Evolutionary conservation across 2,888 invertebrate species (phyloP), one percentile per base, ranked within the genome.

Genomic region (Thecocarcelia acutangulata): DNA sequence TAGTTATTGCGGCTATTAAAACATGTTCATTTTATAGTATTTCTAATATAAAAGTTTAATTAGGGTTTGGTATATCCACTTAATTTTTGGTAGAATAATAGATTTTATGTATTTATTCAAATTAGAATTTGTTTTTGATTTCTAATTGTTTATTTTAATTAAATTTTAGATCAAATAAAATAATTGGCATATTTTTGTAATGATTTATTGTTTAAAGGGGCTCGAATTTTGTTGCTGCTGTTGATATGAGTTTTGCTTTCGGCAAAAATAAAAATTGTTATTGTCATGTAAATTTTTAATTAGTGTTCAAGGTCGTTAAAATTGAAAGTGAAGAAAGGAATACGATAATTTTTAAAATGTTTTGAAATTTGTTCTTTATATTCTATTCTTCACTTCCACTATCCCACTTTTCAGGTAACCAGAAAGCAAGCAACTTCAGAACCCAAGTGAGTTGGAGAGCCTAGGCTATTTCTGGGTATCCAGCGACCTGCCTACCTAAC

Each of bases 1-100:
- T 17, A 8, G 69, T 56, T 74, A 19, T 58, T 37, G 17, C 5
- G 37, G 13, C 33, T 56, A 13, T 4, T 50, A 54, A 40, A 54
- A 50, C 40, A 15, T 15, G 12, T 56, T 46, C 28, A 44, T 19
- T 48, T 15, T 33, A 44, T 72, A 58, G 64, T 24, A 24, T 59
- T 21, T 72, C 37, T 46, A 66, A 78, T 11, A 42, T 61, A 66
- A 72, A 54, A 68, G 54, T 21, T 52, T 44, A 58, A 54, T 74
- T 74, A 52, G 21, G 78, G 74, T 70, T 82, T 59, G 77, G 73
- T 74, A n/a, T 58, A 48, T 4, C 17, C 21, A 11, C 46, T 28
- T 69, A 4, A 48, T 6, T 63, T n/a, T 58, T 24, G 54, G 9
- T 33, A 8, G 33, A 5, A 33, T 9, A 8, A 33, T 9, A 33